These are phyloP conservation scores for Diplolepis rosae DNA, from an alignment of 2,888 invertebrate genomes.

Conservation along the genomic window DNA sequence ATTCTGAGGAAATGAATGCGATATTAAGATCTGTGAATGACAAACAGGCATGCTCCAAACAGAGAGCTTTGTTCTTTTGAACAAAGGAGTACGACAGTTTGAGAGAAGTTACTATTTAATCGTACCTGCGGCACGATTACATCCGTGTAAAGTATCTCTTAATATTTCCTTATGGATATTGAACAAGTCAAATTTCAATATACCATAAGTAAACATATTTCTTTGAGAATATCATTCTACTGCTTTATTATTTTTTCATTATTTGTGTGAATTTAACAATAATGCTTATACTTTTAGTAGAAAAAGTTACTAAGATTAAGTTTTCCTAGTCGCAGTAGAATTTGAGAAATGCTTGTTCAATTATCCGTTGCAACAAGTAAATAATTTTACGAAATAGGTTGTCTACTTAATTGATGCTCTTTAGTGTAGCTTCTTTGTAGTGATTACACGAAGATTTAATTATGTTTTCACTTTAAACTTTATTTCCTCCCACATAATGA, in stretches of 20 bases:
- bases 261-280: neutral
- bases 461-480: neutral
- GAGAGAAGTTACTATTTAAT: neutral
- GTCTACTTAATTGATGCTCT: neutral
- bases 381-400: conserved; percentile 3
- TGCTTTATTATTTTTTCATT: too few species aligned
- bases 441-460: neutral
- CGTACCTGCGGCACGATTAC: neutral
- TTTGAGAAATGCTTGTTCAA: conserved; percentile 10
- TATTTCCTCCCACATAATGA: neutral
- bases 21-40: conserved; percentile 25
- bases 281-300: neutral
- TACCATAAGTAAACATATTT: neutral
- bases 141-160: neutral
- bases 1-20: conserved; percentile 22
- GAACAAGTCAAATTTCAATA: neutral
- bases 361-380: neutral
- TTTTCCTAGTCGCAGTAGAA: neutral
- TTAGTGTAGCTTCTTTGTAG: neutral
- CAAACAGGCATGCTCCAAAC: neutral
- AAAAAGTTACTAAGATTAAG: neutral
- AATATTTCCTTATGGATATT: neutral
- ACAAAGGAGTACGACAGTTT: conserved; percentile 8
- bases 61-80: conserved; percentile 24
- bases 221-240: too few species aligned